Percentiles rank a stretch among this genome's conserved stretches.
phyloP scores from a whole-genome alignment of 2,888 invertebrate genomes.

The Melangyna quadrimaculata region DNA sequence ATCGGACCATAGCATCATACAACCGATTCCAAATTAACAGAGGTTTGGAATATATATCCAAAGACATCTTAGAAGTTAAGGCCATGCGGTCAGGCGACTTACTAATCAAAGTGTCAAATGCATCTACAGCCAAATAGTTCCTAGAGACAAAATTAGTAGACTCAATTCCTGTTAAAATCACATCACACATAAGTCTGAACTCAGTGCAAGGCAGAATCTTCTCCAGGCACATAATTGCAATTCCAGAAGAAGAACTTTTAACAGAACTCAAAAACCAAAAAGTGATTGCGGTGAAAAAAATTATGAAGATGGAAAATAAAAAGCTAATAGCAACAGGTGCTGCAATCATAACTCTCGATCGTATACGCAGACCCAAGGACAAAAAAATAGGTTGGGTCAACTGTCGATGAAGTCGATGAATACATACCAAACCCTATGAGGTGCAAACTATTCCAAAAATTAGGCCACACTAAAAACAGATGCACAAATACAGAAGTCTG shows the following conservation, averaged over 20 bases:
- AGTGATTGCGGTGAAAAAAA: background rate
- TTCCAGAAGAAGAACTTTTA: background rate
- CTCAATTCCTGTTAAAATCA: no score
- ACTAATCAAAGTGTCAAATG: no score
- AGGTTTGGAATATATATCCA: no score
- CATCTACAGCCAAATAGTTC: no score
- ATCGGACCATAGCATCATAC: no score
- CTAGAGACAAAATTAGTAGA: no score
- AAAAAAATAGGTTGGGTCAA: background rate
- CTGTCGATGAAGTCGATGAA: background rate
- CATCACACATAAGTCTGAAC: no score
- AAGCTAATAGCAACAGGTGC: background rate
- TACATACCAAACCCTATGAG: background rate
- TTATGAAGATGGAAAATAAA: background rate
- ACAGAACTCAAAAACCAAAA: background rate
- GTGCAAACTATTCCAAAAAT: background rate
- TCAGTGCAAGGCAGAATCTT: no score
- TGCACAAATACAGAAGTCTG: background rate
- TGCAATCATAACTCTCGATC: background rate
- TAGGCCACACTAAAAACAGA: background rate
- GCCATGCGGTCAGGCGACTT: no score
- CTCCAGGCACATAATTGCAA: background rate
- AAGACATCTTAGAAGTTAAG: no score
- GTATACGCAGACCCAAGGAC: background rate
- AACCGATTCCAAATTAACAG: no score